Conservation (phyloP, 2,797 vertebrate species). For the Lepilemur septentrionalis region DNA sequence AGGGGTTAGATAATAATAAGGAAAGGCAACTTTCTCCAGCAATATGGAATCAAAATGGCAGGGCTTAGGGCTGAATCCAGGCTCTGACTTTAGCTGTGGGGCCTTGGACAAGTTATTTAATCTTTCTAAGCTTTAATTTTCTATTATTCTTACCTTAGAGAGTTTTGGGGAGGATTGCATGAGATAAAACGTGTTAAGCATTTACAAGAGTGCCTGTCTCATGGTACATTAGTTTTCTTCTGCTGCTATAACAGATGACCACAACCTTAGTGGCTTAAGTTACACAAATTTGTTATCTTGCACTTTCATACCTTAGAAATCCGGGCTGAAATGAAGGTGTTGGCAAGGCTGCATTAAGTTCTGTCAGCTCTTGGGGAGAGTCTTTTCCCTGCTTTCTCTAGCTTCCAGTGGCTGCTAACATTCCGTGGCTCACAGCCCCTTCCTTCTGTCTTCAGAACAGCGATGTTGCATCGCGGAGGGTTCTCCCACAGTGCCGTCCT, state of each 20-base stretch:
- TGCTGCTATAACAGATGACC: background rate
- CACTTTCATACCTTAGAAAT: background rate
- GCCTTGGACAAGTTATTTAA: background rate
- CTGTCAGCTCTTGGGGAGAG: background rate
- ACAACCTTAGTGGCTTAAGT: background rate
- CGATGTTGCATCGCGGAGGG: accelerated
- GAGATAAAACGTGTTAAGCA: background rate
- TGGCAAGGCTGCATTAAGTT: background rate
- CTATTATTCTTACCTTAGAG: background rate
- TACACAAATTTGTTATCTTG: background rate
- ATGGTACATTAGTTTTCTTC: background rate
- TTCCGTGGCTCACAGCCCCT: background rate
- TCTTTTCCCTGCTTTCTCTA: background rate
- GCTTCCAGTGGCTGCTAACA: background rate
- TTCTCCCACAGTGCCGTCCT: accelerated
- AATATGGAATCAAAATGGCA: background rate
- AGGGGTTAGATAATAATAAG: background rate
- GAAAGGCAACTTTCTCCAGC: background rate
- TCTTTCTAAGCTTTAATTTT: background rate
- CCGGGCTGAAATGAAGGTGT: background rate
- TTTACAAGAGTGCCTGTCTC: background rate
- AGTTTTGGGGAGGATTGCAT: accelerated
- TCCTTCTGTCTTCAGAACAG: background rate
- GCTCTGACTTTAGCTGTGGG: background rate
- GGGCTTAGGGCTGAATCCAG: background rate